Conservation (phyloP, 2,113 vertebrate genomes). For the Riparia riparia region DNA sequence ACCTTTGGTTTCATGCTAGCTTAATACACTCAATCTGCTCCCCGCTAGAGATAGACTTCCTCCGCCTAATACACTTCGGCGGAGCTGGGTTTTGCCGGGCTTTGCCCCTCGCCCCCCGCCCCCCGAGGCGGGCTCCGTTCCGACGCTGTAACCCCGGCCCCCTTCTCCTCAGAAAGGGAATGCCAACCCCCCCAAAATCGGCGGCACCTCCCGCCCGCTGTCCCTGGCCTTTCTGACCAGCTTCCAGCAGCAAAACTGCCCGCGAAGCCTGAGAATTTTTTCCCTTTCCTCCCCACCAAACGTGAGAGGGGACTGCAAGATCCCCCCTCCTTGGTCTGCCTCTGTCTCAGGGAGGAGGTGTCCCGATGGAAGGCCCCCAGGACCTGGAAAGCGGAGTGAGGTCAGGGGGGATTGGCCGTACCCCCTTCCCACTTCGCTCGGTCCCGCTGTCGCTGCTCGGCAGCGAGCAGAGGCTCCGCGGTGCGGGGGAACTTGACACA, state of each 20-base stretch:
- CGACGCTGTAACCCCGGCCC: accelerated
- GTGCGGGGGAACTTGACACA: slow-evolving; percentile 57
- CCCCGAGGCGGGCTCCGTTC: not conserved
- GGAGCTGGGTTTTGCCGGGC: not conserved
- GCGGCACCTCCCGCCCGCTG: not conserved
- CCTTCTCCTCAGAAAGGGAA: not conserved
- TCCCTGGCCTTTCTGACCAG: not conserved
- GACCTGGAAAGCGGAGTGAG: not conserved
- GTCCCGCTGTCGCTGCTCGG: not conserved
- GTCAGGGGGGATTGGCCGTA: not conserved
- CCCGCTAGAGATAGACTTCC: slow-evolving; percentile 72
- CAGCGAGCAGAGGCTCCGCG: not conserved
- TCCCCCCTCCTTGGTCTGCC: not conserved
- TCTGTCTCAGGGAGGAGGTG: not conserved
- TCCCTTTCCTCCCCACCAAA: too few relatives aligned
- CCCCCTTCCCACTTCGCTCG: not conserved
- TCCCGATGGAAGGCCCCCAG: not conserved
- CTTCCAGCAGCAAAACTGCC: not conserved
- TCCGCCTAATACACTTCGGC: slow-evolving; percentile 58
- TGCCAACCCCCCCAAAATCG: not conserved
- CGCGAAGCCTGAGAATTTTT: not conserved
- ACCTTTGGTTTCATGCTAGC: slow-evolving; percentile 86
- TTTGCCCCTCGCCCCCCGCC: not conserved
- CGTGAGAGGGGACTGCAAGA: not conserved
- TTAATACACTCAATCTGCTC: slow-evolving; percentile 82